Conservation (phyloP, 1,140 invertebrate species). For the Goniozus legneri region DNA sequence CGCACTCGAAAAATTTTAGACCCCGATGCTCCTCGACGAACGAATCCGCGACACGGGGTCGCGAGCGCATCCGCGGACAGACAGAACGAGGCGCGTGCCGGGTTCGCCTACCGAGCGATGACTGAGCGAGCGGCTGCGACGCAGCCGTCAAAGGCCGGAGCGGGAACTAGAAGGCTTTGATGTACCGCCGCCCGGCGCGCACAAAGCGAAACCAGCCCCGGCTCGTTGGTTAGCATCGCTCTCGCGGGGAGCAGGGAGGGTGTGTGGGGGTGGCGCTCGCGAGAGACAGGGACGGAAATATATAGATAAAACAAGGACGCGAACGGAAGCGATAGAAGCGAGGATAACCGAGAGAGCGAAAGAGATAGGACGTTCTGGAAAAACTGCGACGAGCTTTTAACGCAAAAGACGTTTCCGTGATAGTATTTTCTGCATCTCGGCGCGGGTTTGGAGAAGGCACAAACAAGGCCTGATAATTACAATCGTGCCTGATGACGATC, state of each 20-base stretch:
- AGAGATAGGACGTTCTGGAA: slow-evolving; percentile 8
- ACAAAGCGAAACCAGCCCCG: slow-evolving; percentile 50
- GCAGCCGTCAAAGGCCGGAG: slow-evolving; percentile 51
- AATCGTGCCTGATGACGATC: no score
- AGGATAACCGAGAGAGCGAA: slow-evolving; percentile 18
- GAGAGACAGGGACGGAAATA: background rate
- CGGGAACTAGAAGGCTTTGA: slow-evolving; percentile 52
- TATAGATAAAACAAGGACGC: slow-evolving; percentile 25
- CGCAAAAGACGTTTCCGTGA: no score
- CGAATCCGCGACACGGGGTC: background rate
- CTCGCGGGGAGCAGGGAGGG: slow-evolving; percentile 29
- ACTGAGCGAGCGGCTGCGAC: slow-evolving; percentile 49
- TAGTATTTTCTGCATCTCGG: no score
- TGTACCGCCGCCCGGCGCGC: slow-evolving; percentile 50
- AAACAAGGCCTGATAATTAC: no score
- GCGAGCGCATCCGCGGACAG: slow-evolving; percentile 27
- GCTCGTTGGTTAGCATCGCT: slow-evolving; percentile 41
- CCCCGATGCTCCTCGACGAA: slow-evolving; percentile 2
- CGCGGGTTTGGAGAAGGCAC: no score
- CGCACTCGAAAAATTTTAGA: background rate
- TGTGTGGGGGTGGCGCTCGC: background rate
- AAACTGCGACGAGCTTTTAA: no score
- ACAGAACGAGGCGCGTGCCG: no score
- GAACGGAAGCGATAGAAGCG: background rate
- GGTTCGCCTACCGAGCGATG: slow-evolving; percentile 48